Percentiles rank a stretch among this genome's conserved stretches.
Conservation (phyloP, 1,140 invertebrate species). For the Diorhabda carinulata region DNA sequence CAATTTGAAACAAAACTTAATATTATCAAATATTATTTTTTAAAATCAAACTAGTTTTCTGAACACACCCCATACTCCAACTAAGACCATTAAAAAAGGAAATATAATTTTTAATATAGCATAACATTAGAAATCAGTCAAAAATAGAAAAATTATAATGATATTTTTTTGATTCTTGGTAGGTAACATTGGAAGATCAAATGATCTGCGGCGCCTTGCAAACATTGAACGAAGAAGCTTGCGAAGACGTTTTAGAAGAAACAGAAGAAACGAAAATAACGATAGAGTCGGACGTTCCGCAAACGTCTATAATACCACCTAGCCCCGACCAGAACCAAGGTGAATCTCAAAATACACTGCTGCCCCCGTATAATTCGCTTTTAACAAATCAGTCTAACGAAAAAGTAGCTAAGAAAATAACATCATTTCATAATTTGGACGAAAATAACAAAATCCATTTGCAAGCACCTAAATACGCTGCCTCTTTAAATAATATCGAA, state of each 20-base stretch:
- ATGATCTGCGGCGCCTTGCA: slow-evolving; percentile 90
- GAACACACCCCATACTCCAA: too few species aligned
- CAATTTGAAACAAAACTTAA: too few species aligned
- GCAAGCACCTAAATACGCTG: background rate
- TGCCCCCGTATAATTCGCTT: background rate
- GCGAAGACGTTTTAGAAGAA: slow-evolving; percentile 76
- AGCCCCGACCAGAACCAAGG: slow-evolving; percentile 45
- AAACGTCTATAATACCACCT: slow-evolving; percentile 44
- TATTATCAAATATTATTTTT: too few species aligned
- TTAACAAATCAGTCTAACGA: background rate
- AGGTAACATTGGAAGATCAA: slow-evolving; percentile 90
- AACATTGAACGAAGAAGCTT: slow-evolving; percentile 86
- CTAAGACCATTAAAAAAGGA: too few species aligned
- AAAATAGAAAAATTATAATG: too few species aligned
- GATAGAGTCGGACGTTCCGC: slow-evolving; percentile 40
- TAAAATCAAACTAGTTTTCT: too few species aligned
- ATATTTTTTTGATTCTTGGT: too few species aligned
- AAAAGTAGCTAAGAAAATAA: background rate
- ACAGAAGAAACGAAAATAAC: slow-evolving; percentile 40
- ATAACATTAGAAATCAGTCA: too few species aligned
- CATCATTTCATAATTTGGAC: background rate
- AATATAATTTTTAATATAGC: too few species aligned
- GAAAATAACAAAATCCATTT: background rate
- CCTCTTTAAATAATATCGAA: background rate
- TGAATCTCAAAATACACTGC: slow-evolving; percentile 32